These are phyloP conservation scores for Pollenia angustigena DNA, from an alignment of 2,888 invertebrate genomes.

Conservation along the genomic window DNA sequence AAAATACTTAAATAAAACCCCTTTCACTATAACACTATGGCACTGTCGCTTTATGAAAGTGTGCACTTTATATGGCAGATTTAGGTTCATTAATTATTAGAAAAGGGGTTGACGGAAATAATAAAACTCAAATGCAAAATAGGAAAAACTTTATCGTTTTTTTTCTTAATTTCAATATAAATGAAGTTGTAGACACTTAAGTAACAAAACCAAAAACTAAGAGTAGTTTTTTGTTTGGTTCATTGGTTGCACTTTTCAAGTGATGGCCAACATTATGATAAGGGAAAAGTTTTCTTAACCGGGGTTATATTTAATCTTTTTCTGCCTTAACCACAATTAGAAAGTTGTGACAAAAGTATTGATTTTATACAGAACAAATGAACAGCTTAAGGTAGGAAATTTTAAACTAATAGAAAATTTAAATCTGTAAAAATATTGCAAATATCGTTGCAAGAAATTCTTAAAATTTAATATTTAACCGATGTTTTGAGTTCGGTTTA, in stretches of 20 bases:
- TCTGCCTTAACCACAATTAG: constrained; percentile 29
- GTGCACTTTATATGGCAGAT: neutral
- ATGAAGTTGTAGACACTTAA: constrained; percentile 16
- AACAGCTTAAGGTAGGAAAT: neutral
- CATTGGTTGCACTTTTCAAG: constrained; percentile 52
- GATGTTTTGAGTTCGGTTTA: too few species aligned
- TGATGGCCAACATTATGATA: constrained; percentile 28
- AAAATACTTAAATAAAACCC: constrained; percentile 4
- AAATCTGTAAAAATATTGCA: too few species aligned
- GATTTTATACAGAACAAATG: neutral
- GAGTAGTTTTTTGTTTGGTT: constrained; percentile 49
- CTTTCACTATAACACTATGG: neutral
- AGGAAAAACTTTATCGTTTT: constrained; percentile 48
- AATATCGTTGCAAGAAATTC: too few species aligned
- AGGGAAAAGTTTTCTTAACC: constrained; percentile 36
- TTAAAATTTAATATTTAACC: too few species aligned
- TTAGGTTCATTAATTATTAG: constrained; percentile 53
- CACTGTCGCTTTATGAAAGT: neutral
- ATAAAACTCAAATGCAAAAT: constrained; percentile 62
- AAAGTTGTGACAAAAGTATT: constrained; percentile 31
- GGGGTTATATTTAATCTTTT: neutral
- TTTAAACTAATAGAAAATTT: constrained; percentile 13
- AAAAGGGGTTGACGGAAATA: constrained; percentile 47
- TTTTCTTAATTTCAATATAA: constrained; percentile 27
- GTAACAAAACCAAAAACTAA: neutral